Base-by-base conservation (phyloP, 2,113 vertebrate genomes). In the Apistogramma diplotaenia region DNA sequence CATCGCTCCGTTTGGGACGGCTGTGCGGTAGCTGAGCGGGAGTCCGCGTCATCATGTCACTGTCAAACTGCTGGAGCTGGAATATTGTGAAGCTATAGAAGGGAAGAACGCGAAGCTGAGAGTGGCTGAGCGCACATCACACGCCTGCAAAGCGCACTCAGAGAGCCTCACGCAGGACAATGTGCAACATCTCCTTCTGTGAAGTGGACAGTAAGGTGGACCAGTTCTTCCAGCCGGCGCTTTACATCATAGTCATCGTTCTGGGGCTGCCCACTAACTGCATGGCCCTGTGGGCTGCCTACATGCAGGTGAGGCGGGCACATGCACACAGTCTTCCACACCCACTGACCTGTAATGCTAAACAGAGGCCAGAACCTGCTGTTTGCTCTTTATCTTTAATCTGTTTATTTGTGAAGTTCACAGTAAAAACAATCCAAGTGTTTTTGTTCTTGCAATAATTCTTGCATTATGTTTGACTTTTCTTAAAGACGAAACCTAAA, bases 211-310 rank as follows among this genome's bases (percentile, higher is more conserved):
- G 97, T 5, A 96, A 95, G 49, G 92, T 98, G 79, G 97, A 98
- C 92, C 95, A 96, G 89, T 96, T 96, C 77, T 97, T 98, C 89
- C 97, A 97, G 37, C 97, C 97, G 0, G 96, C 95, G 0, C 95
- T 98, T 23, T 98, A 98, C 87, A 96, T 97, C 91, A 93, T 97
- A 0, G 97, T 98, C 83, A 97, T 98, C 1, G 93, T 95, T 13
- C 84, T 97, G 70, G 97, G 97, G 9, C 93, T 98, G 74, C 97
- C 97, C 53, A 95, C 96, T 51, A 98, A 98, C 94, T 97, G 97
- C 87, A 94, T 97, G 95, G 97, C 97, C 0, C 87, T 98, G 87
- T 97, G 97, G 97, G 97, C 97, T 0, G 97, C 97, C 54, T 97
- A 96, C 91, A 93, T 96, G 92, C 97, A 98, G 94, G 96, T 93